These are phyloP conservation scores for Parus major DNA, from an alignment of 2,113 vertebrate genomes.

Conservation along the genomic window DNA sequence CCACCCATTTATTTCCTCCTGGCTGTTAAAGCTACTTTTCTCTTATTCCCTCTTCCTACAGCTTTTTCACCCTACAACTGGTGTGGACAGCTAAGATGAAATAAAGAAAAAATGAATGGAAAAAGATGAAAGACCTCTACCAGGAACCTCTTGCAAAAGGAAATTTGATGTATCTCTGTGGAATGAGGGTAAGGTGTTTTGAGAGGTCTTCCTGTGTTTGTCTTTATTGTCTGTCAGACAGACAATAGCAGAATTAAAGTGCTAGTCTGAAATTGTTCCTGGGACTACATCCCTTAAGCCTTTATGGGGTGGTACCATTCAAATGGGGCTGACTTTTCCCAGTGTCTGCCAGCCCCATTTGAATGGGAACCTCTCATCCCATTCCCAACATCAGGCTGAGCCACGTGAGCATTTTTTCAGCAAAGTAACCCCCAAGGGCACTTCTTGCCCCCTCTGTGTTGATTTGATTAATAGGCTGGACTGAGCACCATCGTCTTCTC, in stretches of 20 bases:
- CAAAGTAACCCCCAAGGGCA: neutral
- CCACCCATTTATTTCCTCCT: neutral
- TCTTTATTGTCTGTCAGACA: neutral
- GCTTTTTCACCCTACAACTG: neutral
- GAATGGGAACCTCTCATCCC: neutral
- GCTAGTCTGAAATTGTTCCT: neutral
- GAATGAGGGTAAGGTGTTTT: neutral
- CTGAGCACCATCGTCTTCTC: neutral
- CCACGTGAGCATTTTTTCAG: neutral
- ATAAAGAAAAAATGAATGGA: neutral
- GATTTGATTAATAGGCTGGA: neutral
- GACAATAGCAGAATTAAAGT: neutral
- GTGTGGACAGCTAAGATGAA: neutral
- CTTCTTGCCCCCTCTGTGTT: neutral
- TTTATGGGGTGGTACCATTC: neutral
- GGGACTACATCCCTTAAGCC: neutral
- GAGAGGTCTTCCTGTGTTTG: neutral
- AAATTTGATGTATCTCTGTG: neutral
- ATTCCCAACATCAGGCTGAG: neutral
- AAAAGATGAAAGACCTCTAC: neutral
- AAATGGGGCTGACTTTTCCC: neutral
- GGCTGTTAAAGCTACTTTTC: neutral
- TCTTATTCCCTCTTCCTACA: neutral
- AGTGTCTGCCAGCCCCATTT: neutral
- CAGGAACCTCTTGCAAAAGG: neutral